Base-by-base conservation (phyloP, 2,113 vertebrate genomes). In the Percina caprodes region DNA sequence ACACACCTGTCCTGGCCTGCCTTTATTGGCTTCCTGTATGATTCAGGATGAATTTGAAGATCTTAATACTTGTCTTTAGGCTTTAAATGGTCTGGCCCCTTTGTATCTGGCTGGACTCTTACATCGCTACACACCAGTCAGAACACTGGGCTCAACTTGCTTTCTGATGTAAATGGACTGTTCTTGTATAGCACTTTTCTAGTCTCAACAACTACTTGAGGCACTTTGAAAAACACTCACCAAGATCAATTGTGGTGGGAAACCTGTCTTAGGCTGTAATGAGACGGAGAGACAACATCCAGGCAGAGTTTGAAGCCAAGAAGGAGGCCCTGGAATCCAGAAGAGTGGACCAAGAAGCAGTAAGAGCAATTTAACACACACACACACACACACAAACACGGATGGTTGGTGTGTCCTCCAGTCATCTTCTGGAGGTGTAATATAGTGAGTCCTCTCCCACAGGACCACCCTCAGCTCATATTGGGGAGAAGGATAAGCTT, bases 211-310 rank as follows among this genome's bases (percentile, higher is more conserved):
- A 30, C 26, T 30, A 30, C 26, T 30, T 4, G 3, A 4, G 4
- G 30, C 39, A 42, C 39, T 10, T 11, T 6, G 39, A 42, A 49
- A 10, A 66, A 49, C 19, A 58, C 10, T 63, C 33, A 26, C 48
- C 10, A 1, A 60, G 13, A 19, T 39, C 10, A 8, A 5, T 24
- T 58, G 54, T 46, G 48, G 24, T 61, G 11, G 14, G 42, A 11
- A 14, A 14, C 11, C 18, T 79, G 21, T 80, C 23, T 39, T 24
- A 99, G 98, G 94, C 95, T 35, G 97, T 98, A 74, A 91, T 98
- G 94, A 97, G 94, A 90, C 96, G 98, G 83, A 95, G 98, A 94
- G 98, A 99, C 94, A 96, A 96, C 94, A 97, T 99, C 80, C 98
- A 99, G 92, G 94, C 95, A 0, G 97, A 98, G 77, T 94, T 96